phyloP scores from a whole-genome alignment of 30 jellyfish, hydroid and myxozoan genomes.

The Nemopilema nomurai region DNA sequence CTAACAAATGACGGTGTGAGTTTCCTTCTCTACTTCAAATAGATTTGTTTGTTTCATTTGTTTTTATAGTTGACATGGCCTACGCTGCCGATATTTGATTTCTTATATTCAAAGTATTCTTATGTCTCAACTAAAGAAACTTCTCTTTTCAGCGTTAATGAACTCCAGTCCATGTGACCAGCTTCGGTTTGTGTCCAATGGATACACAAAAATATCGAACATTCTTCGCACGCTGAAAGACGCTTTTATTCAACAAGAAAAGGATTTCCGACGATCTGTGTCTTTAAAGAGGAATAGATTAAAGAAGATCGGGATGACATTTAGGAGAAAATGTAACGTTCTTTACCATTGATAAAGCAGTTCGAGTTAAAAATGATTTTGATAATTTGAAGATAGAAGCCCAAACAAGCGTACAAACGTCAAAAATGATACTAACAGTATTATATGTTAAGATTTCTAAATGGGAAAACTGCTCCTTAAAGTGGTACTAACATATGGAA shows the following conservation, averaged over 20 bases:
- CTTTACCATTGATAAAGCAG: not conserved
- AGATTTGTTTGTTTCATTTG: too few relatives aligned
- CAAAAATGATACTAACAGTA: too few relatives aligned
- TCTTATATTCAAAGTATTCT: too few relatives aligned
- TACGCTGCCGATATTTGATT: not conserved
- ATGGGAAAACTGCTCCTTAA: not conserved
- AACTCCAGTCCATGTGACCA: constrained; percentile 17
- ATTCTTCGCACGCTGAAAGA: constrained; percentile 1
- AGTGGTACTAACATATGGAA: not conserved
- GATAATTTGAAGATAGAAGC: not conserved
- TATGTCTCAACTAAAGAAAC: not conserved
- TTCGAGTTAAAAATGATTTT: not conserved
- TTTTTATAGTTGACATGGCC: too few relatives aligned
- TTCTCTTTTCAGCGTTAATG: not conserved
- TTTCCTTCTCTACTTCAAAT: too few relatives aligned
- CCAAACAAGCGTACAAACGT: not conserved
- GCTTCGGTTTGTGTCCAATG: constrained; percentile 3
- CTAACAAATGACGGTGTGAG: too few relatives aligned
- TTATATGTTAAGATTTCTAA: too few relatives aligned
- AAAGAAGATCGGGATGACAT: constrained; percentile 6
- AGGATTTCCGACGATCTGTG: constrained; percentile 8
- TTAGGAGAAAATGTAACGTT: constrained; percentile 3
- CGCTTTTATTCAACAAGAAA: constrained; percentile 23
- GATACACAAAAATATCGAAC: constrained; percentile 3
- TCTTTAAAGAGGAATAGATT: not conserved